Conservation (phyloP, 2,113 vertebrate genomes). For the Hyla sarda region DNA sequence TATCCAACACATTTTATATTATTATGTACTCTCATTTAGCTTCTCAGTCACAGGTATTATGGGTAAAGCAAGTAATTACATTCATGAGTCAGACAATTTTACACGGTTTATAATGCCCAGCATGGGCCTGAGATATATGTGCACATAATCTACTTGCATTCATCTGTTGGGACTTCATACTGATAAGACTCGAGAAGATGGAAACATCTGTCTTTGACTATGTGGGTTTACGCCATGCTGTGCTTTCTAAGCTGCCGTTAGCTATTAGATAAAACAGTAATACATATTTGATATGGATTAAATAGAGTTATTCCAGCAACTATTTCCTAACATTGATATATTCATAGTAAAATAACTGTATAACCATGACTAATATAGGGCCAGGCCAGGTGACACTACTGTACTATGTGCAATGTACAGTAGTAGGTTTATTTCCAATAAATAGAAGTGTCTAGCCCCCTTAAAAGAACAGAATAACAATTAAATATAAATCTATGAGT, state of each 20-base stretch:
- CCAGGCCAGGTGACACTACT: neutral
- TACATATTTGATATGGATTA: neutral
- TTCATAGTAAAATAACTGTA: neutral
- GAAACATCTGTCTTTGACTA: neutral
- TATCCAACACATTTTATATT: neutral
- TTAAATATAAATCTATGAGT: too few relatives aligned
- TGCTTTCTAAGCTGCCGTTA: neutral
- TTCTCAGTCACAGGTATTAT: too few relatives aligned
- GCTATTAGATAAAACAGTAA: neutral
- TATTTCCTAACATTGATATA: neutral
- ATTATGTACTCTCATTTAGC: too few relatives aligned
- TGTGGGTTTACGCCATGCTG: neutral
- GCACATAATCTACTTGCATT: neutral
- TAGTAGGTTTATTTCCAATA: too few relatives aligned
- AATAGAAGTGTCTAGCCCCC: too few relatives aligned
- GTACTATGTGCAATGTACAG: too few relatives aligned
- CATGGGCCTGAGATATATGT: neutral
- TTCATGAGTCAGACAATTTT: neutral
- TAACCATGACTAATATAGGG: neutral
- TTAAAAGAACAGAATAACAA: too few relatives aligned
- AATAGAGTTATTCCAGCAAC: neutral
- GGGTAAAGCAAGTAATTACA: neutral
- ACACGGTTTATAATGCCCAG: neutral
- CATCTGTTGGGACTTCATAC: neutral
- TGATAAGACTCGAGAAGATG: conserved; percentile 5